A percentile compares a stretch with the other conserved stretches of the same genome.
Conservation (phyloP, 2,797 vertebrate species). For the Pogoniulus pusillus region DNA sequence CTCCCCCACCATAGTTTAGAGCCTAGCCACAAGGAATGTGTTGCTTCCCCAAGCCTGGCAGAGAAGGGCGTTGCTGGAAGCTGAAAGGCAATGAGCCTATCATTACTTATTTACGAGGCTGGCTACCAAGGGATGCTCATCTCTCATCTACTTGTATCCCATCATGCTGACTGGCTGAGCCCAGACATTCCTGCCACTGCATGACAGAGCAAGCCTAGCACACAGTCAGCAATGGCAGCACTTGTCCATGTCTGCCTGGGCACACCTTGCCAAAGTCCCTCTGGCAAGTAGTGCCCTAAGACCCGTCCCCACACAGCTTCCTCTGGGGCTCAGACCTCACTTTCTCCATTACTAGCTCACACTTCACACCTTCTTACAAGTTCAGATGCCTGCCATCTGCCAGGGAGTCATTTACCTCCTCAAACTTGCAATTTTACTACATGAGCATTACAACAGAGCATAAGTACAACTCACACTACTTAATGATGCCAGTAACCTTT, state of each 20-base stretch:
- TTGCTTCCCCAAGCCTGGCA: not conserved
- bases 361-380: not conserved
- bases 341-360: not conserved
- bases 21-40: not conserved
- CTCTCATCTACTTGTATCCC: not conserved
- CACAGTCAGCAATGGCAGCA: not conserved
- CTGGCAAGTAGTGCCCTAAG: not conserved
- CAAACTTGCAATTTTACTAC: not conserved
- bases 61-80: not conserved
- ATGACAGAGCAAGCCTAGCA: not conserved
- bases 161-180: not conserved
- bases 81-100: not conserved
- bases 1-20: accelerated
- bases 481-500: not conserved
- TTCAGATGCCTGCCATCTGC: not conserved
- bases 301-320: not conserved
- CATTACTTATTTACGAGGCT: not conserved
- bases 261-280: not conserved
- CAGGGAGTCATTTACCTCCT: too few relatives aligned
- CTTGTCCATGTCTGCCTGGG: accelerated
- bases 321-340: not conserved
- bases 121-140: not conserved
- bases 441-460: not conserved
- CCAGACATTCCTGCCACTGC: not conserved
- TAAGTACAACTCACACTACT: accelerated